These are phyloP conservation scores for Rugalucina vietnamica DNA, from an alignment of 2,888 invertebrate species.

Conservation along the genomic window DNA sequence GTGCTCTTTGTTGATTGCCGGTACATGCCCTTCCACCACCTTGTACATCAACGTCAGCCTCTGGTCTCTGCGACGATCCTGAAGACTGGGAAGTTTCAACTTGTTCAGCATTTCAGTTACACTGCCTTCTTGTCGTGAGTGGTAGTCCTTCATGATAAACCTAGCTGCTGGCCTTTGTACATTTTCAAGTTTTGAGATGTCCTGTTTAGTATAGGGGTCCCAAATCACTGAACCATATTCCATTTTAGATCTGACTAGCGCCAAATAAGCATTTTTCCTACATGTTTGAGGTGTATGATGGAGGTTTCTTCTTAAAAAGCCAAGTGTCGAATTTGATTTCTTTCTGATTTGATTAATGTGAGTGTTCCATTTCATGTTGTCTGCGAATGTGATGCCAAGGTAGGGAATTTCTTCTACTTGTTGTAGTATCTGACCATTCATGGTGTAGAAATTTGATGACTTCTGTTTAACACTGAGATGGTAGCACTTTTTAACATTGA, in stretches of 20 bases:
- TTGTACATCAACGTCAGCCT: constrained; percentile 18
- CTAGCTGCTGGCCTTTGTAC: constrained; percentile 31
- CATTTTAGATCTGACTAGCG: constrained; percentile 41
- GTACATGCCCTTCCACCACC: constrained; percentile 24
- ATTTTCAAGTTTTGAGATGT: constrained; percentile 45
- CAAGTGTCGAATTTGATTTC: constrained; percentile 31
- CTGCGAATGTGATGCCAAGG: constrained; percentile 21
- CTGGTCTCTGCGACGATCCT: no score
- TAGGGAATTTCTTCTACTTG: constrained; percentile 11
- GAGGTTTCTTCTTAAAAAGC: constrained; percentile 36
- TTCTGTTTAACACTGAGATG: no score
- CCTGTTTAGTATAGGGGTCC: constrained; percentile 44
- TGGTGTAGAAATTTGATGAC: no score
- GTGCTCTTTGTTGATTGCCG: constrained; percentile 12
- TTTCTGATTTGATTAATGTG: no score
- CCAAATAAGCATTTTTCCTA: constrained; percentile 33
- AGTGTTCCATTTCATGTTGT: constrained; percentile 34
- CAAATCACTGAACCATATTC: constrained; percentile 51
- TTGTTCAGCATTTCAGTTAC: background rate
- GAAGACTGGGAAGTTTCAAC: background rate
- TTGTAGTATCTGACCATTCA: no score
- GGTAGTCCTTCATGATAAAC: background rate
- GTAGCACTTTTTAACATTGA: no score
- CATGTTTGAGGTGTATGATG: no score
- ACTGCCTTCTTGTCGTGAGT: background rate